These are phyloP conservation scores for Sinocyclocheilus anophthalmus DNA, from an alignment of 2,113 vertebrate genomes.

Conservation along the genomic window DNA sequence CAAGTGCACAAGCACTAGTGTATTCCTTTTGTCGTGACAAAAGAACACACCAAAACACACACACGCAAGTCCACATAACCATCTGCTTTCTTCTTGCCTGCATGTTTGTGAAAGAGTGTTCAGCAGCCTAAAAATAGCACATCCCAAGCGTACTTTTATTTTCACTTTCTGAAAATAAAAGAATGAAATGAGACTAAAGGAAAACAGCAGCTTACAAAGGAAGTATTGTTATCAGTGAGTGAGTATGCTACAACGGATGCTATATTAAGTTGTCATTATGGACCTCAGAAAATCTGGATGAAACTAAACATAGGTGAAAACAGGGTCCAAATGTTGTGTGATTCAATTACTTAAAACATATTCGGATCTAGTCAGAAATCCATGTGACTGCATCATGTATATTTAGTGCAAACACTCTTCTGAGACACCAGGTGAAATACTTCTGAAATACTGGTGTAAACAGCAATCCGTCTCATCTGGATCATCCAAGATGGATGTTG, in stretches of 20 bases:
- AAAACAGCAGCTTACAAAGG: background rate
- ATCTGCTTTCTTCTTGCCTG: constrained; percentile 11
- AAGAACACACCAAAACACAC: background rate
- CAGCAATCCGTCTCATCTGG: background rate
- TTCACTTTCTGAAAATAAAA: background rate
- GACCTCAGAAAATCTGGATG: background rate
- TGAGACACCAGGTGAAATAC: background rate
- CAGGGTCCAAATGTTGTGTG: background rate
- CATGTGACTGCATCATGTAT: background rate
- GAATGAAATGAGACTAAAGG: background rate
- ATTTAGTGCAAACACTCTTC: background rate
- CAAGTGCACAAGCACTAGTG: background rate
- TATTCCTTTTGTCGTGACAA: constrained; percentile 1
- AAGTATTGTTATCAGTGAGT: background rate
- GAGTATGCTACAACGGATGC: background rate
- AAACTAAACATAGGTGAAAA: background rate
- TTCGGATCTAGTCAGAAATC: background rate
- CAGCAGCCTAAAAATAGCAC: constrained; percentile 18
- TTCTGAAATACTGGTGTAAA: background rate
- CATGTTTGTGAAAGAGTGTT: constrained; percentile 14
- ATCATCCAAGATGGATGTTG: background rate
- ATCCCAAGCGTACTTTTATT: constrained; percentile 7
- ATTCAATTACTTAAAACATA: background rate
- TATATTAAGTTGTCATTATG: background rate
- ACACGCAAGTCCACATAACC: constrained; percentile 8